Evolutionary conservation across 1,140 invertebrate species (phyloP), one percentile per base, ranked within the genome.

Genomic region (Bombus huntii): DNA sequence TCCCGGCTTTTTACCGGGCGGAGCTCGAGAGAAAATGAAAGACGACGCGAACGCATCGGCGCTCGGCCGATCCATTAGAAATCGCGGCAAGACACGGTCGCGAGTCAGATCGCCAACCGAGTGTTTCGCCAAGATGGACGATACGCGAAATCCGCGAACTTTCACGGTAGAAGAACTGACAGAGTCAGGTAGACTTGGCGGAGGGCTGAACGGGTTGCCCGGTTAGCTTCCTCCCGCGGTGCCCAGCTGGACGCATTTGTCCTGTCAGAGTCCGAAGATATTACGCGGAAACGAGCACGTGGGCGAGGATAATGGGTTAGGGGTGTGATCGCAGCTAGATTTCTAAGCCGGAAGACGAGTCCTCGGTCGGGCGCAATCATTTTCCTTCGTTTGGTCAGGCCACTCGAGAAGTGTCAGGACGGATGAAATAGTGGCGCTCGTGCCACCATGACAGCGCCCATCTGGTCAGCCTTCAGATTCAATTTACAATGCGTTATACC

Each of bases 401-500:
- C 53, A 85, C 83, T 85, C 83, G 83, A 85, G 83, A 85, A 80
- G 83, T 80, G 83, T 85, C 83, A 85, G 68, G 77, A 85, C 83
- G 83, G 83, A 86, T 86, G 85, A 86, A 86, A 86, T 86, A 86
- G 72, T 83, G 85, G 73, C 62, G 81, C 85, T 86, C 85, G 85
- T 81, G 84, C 79, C 84, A 75, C 73, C 80, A 71, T 88, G 87
- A 86, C 84, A 82, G 87, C 77, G 81, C 79, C 84, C 84, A 88
- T 88, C 87, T 86, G 84, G 87, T 37, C 87, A 81, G 84, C 79
- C 87, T 86, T 88, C 83, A 68, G 87, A 86, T 86, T 88, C 87
- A 86, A 88, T 88, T 88, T 88, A 88, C 87, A 88, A 86, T 86
- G 87, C 87, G 82, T 86, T 18, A 68, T 65, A 22, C 34, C 62